Evolutionary conservation across 1,140 invertebrate species (phyloP).

Genomic region (Papilio polytes): DNA sequence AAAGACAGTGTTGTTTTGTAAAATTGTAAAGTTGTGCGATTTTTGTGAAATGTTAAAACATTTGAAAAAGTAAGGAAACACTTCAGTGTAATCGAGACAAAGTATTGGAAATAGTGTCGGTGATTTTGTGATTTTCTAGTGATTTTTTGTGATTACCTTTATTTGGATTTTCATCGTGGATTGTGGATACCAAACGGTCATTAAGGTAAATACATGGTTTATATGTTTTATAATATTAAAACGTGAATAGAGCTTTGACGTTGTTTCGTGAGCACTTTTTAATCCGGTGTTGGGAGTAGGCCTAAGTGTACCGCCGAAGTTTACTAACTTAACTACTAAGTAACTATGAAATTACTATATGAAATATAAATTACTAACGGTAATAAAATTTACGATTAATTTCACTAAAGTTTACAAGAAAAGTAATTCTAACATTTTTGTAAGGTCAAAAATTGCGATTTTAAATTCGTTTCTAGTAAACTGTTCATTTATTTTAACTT

Average conservation of each 20-base stretch:
- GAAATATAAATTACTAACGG: too few species aligned
- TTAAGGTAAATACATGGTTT: slow-evolving; percentile 61
- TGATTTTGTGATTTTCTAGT: slow-evolving; percentile 54
- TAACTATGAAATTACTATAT: neutral
- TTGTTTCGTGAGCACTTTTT: neutral
- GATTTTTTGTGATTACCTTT: slow-evolving; percentile 51
- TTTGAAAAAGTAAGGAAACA: slow-evolving; percentile 29
- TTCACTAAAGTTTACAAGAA: too few species aligned
- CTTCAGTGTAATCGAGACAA: slow-evolving; percentile 12
- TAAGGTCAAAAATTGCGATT: too few species aligned
- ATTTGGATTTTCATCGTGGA: slow-evolving; percentile 67
- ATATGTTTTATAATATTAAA: slow-evolving; percentile 34
- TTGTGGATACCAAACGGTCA: slow-evolving; percentile 61
- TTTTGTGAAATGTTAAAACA: slow-evolving; percentile 36
- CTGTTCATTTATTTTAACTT: too few species aligned
- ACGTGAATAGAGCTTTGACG: slow-evolving; percentile 35
- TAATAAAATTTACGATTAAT: too few species aligned
- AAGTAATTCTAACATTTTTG: too few species aligned
- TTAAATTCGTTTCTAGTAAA: too few species aligned
- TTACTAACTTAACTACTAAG: neutral
- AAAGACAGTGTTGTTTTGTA: neutral
- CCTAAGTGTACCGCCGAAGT: slow-evolving; percentile 30
- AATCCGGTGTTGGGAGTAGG: slow-evolving; percentile 27
- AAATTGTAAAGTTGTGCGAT: slow-evolving; percentile 12
- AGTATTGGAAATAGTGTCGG: slow-evolving; percentile 46